Evolutionary conservation across 2,888 invertebrate species (phyloP), one percentile per base, ranked within the genome.

Genomic region (Hydroisotoma schaefferi): DNA sequence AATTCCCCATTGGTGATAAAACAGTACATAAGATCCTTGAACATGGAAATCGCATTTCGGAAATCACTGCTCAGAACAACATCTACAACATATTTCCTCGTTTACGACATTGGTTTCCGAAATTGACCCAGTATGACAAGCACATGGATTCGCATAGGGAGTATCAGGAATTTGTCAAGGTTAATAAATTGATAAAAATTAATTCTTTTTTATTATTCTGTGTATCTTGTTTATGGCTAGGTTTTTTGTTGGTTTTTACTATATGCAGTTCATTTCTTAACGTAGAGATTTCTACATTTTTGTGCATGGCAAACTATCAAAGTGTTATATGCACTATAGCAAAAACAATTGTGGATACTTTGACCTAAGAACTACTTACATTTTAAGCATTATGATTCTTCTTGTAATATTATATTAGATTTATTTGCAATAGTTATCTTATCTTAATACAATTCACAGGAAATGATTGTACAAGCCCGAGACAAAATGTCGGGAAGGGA

Each of bases 51-150:
- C 3, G 18, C n/a, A 26, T 40, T 2, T 5, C 26, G 2, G 15
- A 40, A 10, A 27, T 53, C 18, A 25, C 20, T 4, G 29, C 23
- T 2, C 26, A 5, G 5, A n/a, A 5, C 18, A 53, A 53, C 27
- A 4, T 40, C 12, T 53, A 53, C 53, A 53, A 40, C 20, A 43
- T 27, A 2, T 37, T 53, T 40, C 53, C 53, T n/a, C 5, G 5
- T 10, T 3, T 53, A 4, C 38, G 18, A 25, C 4, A 23, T 10
- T 40, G n/a, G 26, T 40, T 53, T 40, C 53, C 53, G 5, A 23
- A 52, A 22, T 22, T 12, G 23, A 52, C 37, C 2, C 20, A 22
- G 18, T 33, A 28, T n/a, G 25, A 5, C 8, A 18, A 5, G 33
- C 52, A 52, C 18, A 20, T 37, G 3, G n/a, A 28, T n/a, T 52